Conservation (phyloP, 2,888 invertebrate species). For the Chesias legatella region DNA sequence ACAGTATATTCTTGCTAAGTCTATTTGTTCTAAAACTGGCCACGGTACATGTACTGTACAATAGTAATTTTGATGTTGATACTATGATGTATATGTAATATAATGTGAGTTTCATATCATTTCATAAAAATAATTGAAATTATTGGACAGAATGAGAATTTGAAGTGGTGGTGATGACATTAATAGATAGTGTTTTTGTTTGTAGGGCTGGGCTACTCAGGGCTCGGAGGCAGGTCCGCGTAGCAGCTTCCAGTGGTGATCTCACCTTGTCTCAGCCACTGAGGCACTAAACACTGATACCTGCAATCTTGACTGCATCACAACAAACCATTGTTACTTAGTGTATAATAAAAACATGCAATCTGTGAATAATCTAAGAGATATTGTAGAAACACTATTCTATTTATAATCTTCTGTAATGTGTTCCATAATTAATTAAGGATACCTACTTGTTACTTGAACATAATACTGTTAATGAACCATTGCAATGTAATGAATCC, state of each 20-base stretch:
- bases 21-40: too few species aligned
- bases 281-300: constrained; percentile 79
- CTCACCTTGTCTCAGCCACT: constrained; percentile 75
- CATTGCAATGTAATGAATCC: constrained; percentile 81
- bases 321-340: constrained; percentile 82
- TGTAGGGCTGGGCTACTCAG: constrained; percentile 84
- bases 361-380: constrained; percentile 84
- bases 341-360: constrained; percentile 83
- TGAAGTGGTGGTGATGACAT: too few species aligned
- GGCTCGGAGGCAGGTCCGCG: constrained; percentile 82
- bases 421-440: constrained; percentile 84
- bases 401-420: constrained; percentile 83
- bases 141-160: too few species aligned
- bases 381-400: constrained; percentile 80
- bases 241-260: constrained; percentile 80
- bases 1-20: too few species aligned
- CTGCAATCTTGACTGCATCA: constrained; percentile 83
- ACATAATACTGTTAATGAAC: constrained; percentile 81
- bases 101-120: too few species aligned
- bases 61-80: too few species aligned
- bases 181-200: constrained; percentile 32
- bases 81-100: too few species aligned
- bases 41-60: too few species aligned
- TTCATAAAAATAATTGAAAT: too few species aligned
- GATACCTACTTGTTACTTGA: constrained; percentile 76